These are phyloP conservation scores for Rapana venosa DNA, from an alignment of 2,888 invertebrate species.

Conservation along the genomic window DNA sequence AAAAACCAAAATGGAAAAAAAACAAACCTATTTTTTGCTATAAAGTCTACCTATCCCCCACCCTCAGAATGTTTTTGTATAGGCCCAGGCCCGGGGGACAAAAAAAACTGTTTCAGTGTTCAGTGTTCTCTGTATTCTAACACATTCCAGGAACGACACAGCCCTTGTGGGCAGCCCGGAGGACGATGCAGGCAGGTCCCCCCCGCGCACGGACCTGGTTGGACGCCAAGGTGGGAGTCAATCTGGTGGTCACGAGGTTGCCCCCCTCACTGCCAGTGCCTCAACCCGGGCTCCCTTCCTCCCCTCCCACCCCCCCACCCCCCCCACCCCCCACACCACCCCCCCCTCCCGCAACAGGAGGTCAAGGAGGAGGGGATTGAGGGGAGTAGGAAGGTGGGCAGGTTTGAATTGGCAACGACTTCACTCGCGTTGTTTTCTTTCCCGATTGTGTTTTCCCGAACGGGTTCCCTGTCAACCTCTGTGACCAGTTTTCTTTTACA, in stretches of 20 bases:
- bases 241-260: constrained; percentile 51
- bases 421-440: not conserved
- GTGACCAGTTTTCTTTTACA: not conserved
- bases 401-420: not conserved
- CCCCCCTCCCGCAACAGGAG: not conserved
- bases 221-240: constrained; percentile 45
- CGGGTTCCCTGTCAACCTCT: not conserved
- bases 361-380: not conserved
- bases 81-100: too few relatives aligned
- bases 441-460: too few relatives aligned
- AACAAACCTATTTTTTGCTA: too few relatives aligned
- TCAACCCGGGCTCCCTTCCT: constrained; percentile 48
- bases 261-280: constrained; percentile 56
- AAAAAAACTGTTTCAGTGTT: too few relatives aligned
- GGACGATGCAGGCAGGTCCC: constrained; percentile 52
- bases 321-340: not conserved
- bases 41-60: too few relatives aligned
- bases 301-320: not conserved
- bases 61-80: too few relatives aligned
- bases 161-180: constrained; percentile 49
- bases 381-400: not conserved
- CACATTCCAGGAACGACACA: constrained; percentile 51
- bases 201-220: constrained; percentile 57
- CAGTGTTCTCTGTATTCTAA: too few relatives aligned
- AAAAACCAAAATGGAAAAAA: too few relatives aligned